Evolutionary conservation across 2,113 vertebrate species (phyloP), one percentile per base, ranked within the genome.

Genomic region (Bathybates hornii): DNA sequence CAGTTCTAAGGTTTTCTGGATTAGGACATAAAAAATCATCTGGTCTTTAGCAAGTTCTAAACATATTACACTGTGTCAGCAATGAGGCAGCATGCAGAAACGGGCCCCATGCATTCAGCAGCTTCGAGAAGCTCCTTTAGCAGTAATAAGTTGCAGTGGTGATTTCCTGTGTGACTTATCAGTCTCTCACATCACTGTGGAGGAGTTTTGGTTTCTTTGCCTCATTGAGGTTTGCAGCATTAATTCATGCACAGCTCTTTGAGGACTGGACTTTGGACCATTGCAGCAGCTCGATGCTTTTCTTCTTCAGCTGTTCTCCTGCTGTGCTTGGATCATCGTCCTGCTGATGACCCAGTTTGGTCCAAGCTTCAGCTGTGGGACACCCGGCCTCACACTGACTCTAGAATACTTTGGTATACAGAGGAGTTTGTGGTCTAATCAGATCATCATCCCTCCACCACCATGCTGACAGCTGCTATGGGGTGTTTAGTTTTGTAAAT

Each of bases 61-160:
- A 68, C 63, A 41, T 41, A 0, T 41, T 68, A 8, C 63, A 68
- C 63, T 38, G 34, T 21, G 34, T 66, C 34, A 66, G 61, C 34
- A 38, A 45, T 0, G 7, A 73, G 66, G 21, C 21, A 0, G 13
- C 66, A 45, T 45, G 38, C 38, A 73, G 66, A 45, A 45, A 38
- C 13, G 1, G 36, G 66, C 63, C n/a, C 0, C n/a, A 0, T 4
- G 2, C n/a, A 41, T 4, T 14, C 36, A 71, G 66, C 36, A 71
- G 66, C 66, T 71, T 41, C 9, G 3, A 71, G 12, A 41, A 0
- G 7, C 66, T 14, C 13, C 66, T 13, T 43, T 6, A 43, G 38
- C 38, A 16, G 66, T 9, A 16, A 16, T 41, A 24, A 71, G 12
- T 14, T 71, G 36, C 66, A 24, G 66, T 71, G 66, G 43, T 24